Evolutionary conservation across 2,888 invertebrate genomes (phyloP), one percentile per base, ranked within the genome.

Genomic region (Ernsta delagoae): DNA sequence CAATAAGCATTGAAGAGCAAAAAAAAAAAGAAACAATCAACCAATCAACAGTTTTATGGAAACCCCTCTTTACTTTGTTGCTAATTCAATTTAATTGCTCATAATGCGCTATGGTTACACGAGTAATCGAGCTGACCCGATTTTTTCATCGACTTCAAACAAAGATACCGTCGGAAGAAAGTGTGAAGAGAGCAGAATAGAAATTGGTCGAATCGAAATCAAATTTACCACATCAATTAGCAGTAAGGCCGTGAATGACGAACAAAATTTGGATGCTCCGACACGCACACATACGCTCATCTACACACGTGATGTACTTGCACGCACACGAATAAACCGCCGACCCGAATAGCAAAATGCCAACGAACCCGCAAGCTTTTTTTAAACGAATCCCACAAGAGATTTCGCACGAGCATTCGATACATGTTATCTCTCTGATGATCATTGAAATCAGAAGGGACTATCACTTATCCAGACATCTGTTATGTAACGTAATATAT

Each of bases 311-410:
- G 16, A 41, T 34, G 54, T 56, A 56, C 54, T 31, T 11, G 59
- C 72, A 74, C 75, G 65, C 76, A 76, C 77, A 77, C 77, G 67
- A 70, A 76, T 72, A 76, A 36, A 72, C 70, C 9, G 34, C 69
- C 76, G 85, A 74, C 84, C 84, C 74, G 77, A 76, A 82, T 85
- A 77, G 74, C 70, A 36, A 78, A 84, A 84, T 85, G 85, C 79
- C 85, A 84, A 85, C 79, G 84, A 85, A 83, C 85, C 75, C 78
- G 34, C 59, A 43, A 66, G 74, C 76, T 83, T 79, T 79, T 79
- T 76, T 75, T 77, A 76, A 75, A 73, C 66, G 50, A 45, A 65
- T 66, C 57, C 67, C 43, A 56, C 54, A 43, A 53, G 54, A 67
- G 67, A 67, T 61, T 67, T 67, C 12, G 67, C 67, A 70, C 71